These are phyloP conservation scores for Dione juno DNA, from an alignment of 2,888 invertebrate genomes.

Conservation along the genomic window DNA sequence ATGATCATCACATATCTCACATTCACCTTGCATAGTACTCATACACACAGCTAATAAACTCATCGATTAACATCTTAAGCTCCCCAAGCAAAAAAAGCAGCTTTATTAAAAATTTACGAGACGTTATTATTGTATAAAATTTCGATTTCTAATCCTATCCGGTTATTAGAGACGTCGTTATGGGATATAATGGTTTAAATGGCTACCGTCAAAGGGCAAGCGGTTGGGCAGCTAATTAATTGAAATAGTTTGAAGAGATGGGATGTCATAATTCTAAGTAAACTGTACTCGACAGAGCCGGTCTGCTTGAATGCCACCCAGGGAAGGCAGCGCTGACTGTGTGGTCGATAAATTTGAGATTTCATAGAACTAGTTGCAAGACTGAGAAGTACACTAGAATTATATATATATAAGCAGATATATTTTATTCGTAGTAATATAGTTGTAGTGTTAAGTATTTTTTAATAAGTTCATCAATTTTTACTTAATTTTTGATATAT, in stretches of 20 bases:
- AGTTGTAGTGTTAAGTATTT: not conserved
- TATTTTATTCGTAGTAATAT: not conserved
- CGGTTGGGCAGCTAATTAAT: slow-evolving; percentile 63
- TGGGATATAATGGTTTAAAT: slow-evolving; percentile 53
- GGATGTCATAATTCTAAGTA: slow-evolving; percentile 67
- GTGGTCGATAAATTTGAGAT: slow-evolving; percentile 20
- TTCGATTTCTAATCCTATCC: slow-evolving; percentile 38
- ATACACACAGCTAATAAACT: too few relatives aligned
- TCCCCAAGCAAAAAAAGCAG: not conserved
- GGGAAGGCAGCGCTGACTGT: slow-evolving; percentile 14
- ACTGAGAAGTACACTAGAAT: not conserved
- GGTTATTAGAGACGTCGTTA: slow-evolving; percentile 35
- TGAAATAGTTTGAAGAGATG: slow-evolving; percentile 68
- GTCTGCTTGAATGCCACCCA: slow-evolving; percentile 36
- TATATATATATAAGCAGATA: not conserved
- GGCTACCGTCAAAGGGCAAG: slow-evolving; percentile 61
- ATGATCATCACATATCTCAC: too few relatives aligned
- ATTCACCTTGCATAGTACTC: too few relatives aligned
- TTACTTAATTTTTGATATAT: too few relatives aligned
- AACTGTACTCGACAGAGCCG: slow-evolving; percentile 49
- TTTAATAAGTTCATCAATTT: too few relatives aligned
- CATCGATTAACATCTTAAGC: too few relatives aligned
- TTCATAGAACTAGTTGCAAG: slow-evolving; percentile 4
- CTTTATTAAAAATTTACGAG: not conserved
- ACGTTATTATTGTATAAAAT: slow-evolving; percentile 17